These are phyloP conservation scores for Lordiphosa mommai DNA, from an alignment of 1,140 invertebrate species.

Conservation along the genomic window DNA sequence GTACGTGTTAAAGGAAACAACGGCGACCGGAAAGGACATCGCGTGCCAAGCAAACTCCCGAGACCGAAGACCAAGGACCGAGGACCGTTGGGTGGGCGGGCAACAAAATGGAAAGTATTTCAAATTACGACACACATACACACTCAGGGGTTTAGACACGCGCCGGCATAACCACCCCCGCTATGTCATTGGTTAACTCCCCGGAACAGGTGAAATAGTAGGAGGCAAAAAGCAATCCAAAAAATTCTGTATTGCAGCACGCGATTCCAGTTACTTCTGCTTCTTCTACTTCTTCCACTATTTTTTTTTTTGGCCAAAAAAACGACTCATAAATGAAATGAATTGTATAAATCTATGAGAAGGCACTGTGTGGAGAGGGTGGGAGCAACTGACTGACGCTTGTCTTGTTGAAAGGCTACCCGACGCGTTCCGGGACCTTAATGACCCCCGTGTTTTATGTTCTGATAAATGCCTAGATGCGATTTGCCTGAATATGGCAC, in stretches of 20 bases:
- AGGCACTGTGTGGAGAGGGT: conserved; percentile 9
- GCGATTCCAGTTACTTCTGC: conserved; percentile 34
- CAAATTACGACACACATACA: conserved; percentile 55
- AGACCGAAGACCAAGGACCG: conserved; percentile 21
- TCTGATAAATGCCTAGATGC: conserved; percentile 11
- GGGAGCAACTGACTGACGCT: conserved; percentile 7
- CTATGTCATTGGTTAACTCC: conserved; percentile 65
- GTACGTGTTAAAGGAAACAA: conserved; percentile 68
- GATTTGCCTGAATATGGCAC: conserved; percentile 25
- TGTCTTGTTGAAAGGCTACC: conserved; percentile 28
- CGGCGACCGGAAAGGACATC: conserved; percentile 78
- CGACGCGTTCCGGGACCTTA: conserved; percentile 41
- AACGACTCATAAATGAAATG: conserved; percentile 73
- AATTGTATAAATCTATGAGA: conserved; percentile 28
- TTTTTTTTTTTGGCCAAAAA: conserved; percentile 34
- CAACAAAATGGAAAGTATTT: conserved; percentile 77
- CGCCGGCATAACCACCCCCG: conserved; percentile 43
- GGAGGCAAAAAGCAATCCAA: conserved; percentile 59
- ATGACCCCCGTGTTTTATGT: conserved; percentile 52
- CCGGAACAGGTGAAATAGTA: background rate
- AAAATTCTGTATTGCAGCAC: conserved; percentile 61
- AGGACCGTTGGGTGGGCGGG: conserved; percentile 13
- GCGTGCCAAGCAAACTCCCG: conserved; percentile 61
- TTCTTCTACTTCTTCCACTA: conserved; percentile 13
- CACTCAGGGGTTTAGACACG: conserved; percentile 18